Evolutionary conservation across 2,113 vertebrate species (phyloP).

Genomic region (Nycticebus coucang): DNA sequence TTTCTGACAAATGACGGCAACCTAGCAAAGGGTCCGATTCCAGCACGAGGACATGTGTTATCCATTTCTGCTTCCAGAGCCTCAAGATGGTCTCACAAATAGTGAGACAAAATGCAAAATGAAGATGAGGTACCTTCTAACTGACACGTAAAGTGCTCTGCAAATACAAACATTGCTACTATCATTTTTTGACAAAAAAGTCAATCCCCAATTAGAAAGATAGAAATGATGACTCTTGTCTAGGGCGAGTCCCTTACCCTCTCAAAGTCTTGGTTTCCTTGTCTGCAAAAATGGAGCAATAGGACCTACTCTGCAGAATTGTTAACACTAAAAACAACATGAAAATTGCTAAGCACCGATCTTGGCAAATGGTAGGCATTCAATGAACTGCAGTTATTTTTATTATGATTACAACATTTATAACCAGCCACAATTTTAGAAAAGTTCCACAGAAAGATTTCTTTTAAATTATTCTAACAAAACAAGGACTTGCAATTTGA

Average conservation of each 20-base stretch:
- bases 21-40: slow-evolving; percentile 10
- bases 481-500: slow-evolving; percentile 13
- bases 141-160: not conserved
- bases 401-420: not conserved
- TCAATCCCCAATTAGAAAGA: not conserved
- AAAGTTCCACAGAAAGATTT: not conserved
- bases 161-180: not conserved
- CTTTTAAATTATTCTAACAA: not conserved
- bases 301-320: not conserved
- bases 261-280: not conserved
- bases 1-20: slow-evolving; percentile 5
- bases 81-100: not conserved
- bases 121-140: not conserved
- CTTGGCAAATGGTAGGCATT: not conserved
- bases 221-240: not conserved
- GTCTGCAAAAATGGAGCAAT: not conserved
- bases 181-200: not conserved
- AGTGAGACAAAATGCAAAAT: not conserved
- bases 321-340: not conserved
- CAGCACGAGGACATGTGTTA: not conserved
- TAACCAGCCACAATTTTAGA: slow-evolving; percentile 1
- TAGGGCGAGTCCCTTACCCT: not conserved
- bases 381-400: not conserved
- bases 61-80: not conserved
- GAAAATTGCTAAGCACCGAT: not conserved